Base-by-base conservation (phyloP, 1,140 invertebrate genomes). In the Ladona fulva region DNA sequence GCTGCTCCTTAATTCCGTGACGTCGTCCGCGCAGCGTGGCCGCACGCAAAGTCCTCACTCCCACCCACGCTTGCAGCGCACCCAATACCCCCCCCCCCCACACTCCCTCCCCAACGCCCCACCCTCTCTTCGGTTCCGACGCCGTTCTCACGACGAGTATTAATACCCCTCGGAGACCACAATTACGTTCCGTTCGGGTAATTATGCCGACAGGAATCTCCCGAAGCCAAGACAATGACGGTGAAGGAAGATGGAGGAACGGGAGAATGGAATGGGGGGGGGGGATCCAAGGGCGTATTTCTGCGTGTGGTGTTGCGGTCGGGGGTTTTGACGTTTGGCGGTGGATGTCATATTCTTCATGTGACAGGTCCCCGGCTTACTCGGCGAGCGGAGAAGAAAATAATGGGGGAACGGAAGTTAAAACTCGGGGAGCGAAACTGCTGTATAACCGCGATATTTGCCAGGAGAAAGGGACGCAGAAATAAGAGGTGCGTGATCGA, bases 111-210 rank as follows among this genome's bases (percentile, higher is more conserved):
- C 19, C 19, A 11, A 10, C 44, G 10, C 44, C 44, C 44, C 10
- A 10, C 10, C 44, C 44, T 52, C 44, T 19, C 44, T 52, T 52
- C 10, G 44, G 10, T 66, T 22, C 52, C 14, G 14, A 5, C 12
- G 3, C 52, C n/a, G 52, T 66, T 66, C 52, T 66, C 52, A 66
- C 52, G 52, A 66, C 44, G 52, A 66, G 52, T 66, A 66, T 66
- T 66, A 66, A 66, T 66, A 66, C 52, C 52, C 44, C n/a, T 22
- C 14, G 52, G 12, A 66, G 3, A 66, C 52, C 52, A 12, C 52
- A 66, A 66, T 66, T 66, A 66, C 52, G 52, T 66, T 66, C 52
- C 52, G 52, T 66, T 66, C 52, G 52, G 52, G 52, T 66, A 66
- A 66, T 66, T 66, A 66, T 66, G 52, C 52, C 52, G 52, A 66